Evolutionary conservation across 2,888 invertebrate species (phyloP).

Genomic region (Hololepta plana): DNA sequence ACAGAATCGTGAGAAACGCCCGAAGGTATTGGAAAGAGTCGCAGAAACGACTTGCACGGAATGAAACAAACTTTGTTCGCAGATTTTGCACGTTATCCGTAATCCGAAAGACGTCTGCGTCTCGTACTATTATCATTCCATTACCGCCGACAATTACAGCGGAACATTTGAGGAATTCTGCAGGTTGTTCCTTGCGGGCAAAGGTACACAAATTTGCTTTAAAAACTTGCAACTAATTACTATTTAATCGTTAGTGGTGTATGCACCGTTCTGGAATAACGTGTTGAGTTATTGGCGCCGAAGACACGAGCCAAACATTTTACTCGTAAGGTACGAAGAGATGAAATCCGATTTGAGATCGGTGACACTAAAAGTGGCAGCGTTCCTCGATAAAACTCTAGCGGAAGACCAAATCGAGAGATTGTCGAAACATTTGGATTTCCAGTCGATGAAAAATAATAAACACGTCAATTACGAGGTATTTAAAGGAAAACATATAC

Average conservation of each 20-base stretch:
- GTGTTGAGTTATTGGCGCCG: slow-evolving; percentile 21
- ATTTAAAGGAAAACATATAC: no score
- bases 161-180: no score
- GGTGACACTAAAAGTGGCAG: slow-evolving; percentile 24
- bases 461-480: no score
- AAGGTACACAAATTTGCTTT: slow-evolving; percentile 32
- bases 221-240: no score
- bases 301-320: slow-evolving; percentile 17
- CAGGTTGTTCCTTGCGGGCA: no score
- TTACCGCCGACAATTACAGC: no score
- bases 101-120: no score
- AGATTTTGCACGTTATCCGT: no score
- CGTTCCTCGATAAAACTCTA: slow-evolving; percentile 23
- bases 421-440: slow-evolving; percentile 28
- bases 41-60: slow-evolving; percentile 11
- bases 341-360: slow-evolving; percentile 25
- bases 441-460: slow-evolving; percentile 32
- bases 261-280: slow-evolving; percentile 18
- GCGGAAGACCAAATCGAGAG: slow-evolving; percentile 20
- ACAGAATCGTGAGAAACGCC: no score
- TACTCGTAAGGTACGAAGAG: slow-evolving; percentile 16
- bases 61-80: slow-evolving; percentile 14
- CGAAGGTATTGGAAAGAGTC: slow-evolving; percentile 18
- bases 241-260: slow-evolving; percentile 16
- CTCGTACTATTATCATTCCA: no score